Evolutionary conservation across 2,113 vertebrate species (phyloP), one percentile per base, ranked within the genome.

Genomic region (Dasyornis broadbenti): DNA sequence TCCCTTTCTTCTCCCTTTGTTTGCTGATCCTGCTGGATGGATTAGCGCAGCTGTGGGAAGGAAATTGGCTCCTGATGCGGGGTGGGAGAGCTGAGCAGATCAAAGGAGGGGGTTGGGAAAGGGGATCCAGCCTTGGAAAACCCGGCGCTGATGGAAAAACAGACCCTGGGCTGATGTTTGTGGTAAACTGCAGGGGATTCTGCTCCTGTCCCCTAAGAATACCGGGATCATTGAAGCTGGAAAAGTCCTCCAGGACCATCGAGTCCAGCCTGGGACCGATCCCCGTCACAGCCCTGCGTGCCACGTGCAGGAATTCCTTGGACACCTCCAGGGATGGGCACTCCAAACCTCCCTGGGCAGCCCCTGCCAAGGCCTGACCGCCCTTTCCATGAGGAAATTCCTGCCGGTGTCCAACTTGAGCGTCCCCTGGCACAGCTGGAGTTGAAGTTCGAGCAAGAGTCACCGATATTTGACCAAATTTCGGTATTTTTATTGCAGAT

Each of bases 361-460:
- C n/a, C n/a, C n/a, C n/a, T n/a, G n/a, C n/a, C n/a, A n/a, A n/a
- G n/a, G n/a, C n/a, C n/a, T n/a, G n/a, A n/a, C 42, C 42, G 42
- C 11, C 59, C 69, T 45, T 60, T 13, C 45, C 45, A 13, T 18
- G 39, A 3, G 1, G 18, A 28, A 61, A 61, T 69, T 69, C 47
- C 64, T 53, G 2, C 72, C 61, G 14, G 0, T n/a, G 59, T 7
- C 59, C 49, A 1, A 0, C 39, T 30, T n/a, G n/a, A n/a, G n/a
- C n/a, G n/a, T 53, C 0, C 56, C 65, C 65, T 54, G 56, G 54
- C 47, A 0, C 65, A 47, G 65, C 30, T 20, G 6, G 21, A 39
- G 33, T 8, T 26, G n/a, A 8, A 27, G 9, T 30, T 15, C 26
- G 42, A 39, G 45, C 21, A 11, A 53, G 40, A 61, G 12, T 3